A percentile compares a stretch with the other conserved stretches of the same genome.
These are phyloP conservation scores for Ferrisia virgata DNA, from an alignment of 2,888 invertebrate genomes.

Conservation along the genomic window DNA sequence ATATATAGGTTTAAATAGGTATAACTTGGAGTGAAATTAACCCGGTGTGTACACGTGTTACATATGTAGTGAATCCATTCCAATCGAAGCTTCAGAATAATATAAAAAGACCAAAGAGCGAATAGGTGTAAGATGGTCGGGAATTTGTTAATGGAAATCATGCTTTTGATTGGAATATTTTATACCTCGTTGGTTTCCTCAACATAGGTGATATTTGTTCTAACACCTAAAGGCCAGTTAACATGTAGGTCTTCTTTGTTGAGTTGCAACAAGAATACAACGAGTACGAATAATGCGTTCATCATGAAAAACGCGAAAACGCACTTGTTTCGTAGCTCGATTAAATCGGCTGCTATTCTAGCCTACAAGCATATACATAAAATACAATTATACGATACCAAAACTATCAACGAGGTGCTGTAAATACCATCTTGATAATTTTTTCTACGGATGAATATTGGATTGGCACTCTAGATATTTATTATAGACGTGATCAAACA, in stretches of 20 bases:
- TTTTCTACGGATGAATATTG: too few relatives aligned
- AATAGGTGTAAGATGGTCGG: background rate
- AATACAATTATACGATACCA: constrained; percentile 18
- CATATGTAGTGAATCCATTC: constrained; percentile 19
- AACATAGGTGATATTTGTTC: constrained; percentile 89
- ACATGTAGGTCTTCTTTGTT: constrained; percentile 98
- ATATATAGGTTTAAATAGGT: background rate
- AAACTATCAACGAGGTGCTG: constrained; percentile 36
- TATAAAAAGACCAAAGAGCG: background rate
- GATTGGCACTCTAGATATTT: background rate
- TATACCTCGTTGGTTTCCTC: constrained; percentile 88
- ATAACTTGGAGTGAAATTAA: background rate
- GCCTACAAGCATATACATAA: constrained; percentile 60
- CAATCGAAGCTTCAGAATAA: background rate
- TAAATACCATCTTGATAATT: background rate
- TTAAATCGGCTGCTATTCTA: constrained; percentile 83
- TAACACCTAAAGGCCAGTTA: constrained; percentile 93
- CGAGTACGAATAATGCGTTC: constrained; percentile 98
- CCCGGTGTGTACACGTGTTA: constrained; percentile 9
- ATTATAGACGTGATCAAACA: background rate
- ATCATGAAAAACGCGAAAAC: constrained; percentile 99
- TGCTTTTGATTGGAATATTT: constrained; percentile 33
- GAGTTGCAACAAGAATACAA: constrained; percentile 97
- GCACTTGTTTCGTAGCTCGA: constrained; percentile 93
- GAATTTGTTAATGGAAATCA: constrained; percentile 30